These are phyloP conservation scores for Penaeus vannamei DNA, from an alignment of 1,140 invertebrate genomes.

Conservation along the genomic window DNA sequence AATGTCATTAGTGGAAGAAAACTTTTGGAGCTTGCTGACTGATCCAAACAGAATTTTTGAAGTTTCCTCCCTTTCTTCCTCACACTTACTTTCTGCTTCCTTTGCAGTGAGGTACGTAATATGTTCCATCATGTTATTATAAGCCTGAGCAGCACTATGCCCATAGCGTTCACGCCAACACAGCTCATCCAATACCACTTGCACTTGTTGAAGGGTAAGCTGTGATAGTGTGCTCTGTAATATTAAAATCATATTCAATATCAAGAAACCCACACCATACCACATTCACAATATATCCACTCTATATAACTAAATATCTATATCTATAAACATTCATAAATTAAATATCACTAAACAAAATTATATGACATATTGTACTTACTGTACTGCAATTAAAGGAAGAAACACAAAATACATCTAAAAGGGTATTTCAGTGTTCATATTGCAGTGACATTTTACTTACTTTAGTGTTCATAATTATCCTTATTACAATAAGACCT, in stretches of 20 bases:
- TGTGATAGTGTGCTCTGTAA: conserved; percentile 86
- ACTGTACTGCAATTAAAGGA: too few species aligned
- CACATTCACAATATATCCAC: neutral
- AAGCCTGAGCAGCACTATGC: conserved; percentile 82
- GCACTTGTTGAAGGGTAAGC: conserved; percentile 86
- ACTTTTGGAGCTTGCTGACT: neutral
- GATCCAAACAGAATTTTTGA: neutral
- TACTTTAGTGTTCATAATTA: conserved; percentile 1
- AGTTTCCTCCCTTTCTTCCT: too few species aligned
- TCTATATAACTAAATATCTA: neutral
- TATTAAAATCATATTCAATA: conserved; percentile 30
- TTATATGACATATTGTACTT: too few species aligned
- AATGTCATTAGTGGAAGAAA: neutral
- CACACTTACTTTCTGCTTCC: conserved; percentile 64
- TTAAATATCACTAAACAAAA: too few species aligned
- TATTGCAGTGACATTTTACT: neutral
- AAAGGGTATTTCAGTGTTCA: too few species aligned
- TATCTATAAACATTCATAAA: neutral
- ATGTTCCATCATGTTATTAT: conserved; percentile 85
- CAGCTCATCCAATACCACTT: conserved; percentile 90
- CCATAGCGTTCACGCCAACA: conserved; percentile 76
- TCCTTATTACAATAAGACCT: conserved; percentile 37
- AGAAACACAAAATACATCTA: too few species aligned
- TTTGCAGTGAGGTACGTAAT: conserved; percentile 77
- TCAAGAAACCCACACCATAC: conserved; percentile 39